Evolutionary conservation across 1,140 invertebrate genomes (phyloP).

Genomic region (Polypedilum vanderplanki): DNA sequence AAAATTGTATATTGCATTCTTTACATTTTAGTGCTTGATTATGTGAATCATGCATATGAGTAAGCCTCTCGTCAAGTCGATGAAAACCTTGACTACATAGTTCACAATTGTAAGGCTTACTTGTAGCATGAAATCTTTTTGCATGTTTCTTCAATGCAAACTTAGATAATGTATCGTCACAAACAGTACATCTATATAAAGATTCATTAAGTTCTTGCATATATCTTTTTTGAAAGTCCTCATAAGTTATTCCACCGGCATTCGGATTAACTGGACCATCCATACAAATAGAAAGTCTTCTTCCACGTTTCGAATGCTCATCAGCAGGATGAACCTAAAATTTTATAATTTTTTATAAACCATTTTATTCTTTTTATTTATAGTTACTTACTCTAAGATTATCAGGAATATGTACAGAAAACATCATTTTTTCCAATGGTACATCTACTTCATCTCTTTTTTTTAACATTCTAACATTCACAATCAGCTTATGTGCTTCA

Average conservation of each 20-base stretch:
- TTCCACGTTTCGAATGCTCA: neutral
- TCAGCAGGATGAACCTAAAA: neutral
- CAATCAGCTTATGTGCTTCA: neutral
- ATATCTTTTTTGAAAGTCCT: neutral
- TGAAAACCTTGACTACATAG: neutral
- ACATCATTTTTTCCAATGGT: neutral
- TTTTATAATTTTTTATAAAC: neutral
- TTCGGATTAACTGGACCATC: neutral
- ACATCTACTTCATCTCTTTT: neutral
- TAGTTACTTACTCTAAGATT: neutral
- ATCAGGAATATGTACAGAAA: neutral
- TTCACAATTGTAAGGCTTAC: neutral
- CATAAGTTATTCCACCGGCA: neutral
- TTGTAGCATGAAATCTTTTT: neutral
- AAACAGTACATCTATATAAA: neutral
- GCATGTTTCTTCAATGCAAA: neutral
- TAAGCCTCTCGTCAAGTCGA: neutral
- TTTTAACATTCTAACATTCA: neutral
- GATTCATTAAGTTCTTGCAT: neutral
- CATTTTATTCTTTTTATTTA: neutral
- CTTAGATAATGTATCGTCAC: neutral
- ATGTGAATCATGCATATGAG: neutral
- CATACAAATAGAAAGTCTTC: neutral
- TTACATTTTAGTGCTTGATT: neutral
- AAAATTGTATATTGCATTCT: neutral